A percentile compares a stretch with the other conserved stretches of the same genome.
Evolutionary conservation across 2,113 vertebrate genomes (phyloP).

Genomic region (Turnix velox): DNA sequence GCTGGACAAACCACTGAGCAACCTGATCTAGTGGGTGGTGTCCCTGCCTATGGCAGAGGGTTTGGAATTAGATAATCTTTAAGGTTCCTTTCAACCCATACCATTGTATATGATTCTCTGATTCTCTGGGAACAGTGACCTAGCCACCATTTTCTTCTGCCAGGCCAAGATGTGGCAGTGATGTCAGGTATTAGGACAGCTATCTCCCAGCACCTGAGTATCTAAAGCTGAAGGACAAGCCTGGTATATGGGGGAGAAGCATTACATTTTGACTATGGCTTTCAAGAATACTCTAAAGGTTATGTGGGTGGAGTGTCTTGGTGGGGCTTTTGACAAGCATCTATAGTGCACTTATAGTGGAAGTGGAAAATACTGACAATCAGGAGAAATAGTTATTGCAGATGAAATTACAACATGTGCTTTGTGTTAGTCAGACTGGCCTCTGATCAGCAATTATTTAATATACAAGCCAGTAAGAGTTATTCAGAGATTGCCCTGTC

Average conservation of each 20-base stretch:
- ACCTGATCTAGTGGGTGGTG: no score
- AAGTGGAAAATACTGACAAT: background rate
- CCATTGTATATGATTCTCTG: no score
- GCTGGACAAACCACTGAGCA: no score
- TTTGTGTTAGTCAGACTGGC: background rate
- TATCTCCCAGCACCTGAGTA: background rate
- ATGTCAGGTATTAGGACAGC: background rate
- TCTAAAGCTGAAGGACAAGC: rapidly evolving
- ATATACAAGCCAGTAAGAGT: background rate
- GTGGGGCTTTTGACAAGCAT: background rate
- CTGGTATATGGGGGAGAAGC: rapidly evolving
- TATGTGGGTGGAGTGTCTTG: background rate
- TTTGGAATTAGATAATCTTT: no score
- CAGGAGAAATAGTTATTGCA: background rate
- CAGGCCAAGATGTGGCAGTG: background rate
- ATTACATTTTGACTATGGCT: background rate
- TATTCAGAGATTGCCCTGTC: background rate
- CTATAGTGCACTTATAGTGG: background rate
- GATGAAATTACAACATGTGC: background rate
- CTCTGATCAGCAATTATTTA: background rate
- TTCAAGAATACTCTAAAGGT: background rate
- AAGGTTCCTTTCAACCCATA: no score
- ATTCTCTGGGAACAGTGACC: background rate
- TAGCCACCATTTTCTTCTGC: background rate
- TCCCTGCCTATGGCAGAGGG: no score